Evolutionary conservation across 2,888 invertebrate species (phyloP).

Genomic region (Toxonevra muliebris): DNA sequence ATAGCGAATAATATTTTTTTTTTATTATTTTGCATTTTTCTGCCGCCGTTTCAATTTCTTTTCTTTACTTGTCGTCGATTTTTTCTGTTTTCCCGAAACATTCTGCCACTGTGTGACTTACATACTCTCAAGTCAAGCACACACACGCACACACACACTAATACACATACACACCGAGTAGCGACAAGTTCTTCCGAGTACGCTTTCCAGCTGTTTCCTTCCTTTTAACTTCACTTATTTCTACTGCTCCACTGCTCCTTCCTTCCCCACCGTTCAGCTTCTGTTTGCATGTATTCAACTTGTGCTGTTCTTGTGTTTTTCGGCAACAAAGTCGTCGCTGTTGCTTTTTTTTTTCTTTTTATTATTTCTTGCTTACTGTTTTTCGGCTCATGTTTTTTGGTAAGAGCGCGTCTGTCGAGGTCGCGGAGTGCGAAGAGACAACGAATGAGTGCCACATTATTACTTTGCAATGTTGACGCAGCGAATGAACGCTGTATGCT

Average conservation of each 20-base stretch:
- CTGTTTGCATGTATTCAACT: too few relatives aligned
- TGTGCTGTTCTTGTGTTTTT: not conserved
- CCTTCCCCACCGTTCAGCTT: not conserved
- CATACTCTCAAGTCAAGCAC: not conserved
- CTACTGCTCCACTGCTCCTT: not conserved
- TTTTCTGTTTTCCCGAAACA: constrained; percentile 1
- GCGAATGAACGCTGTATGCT: not conserved
- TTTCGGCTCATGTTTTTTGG: not conserved
- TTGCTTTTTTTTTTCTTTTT: not conserved
- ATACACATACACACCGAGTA: not conserved
- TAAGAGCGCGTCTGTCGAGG: not conserved
- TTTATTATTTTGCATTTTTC: constrained; percentile 24
- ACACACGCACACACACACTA: not conserved
- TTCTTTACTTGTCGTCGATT: constrained; percentile 14
- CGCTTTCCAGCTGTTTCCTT: constrained; percentile 24
- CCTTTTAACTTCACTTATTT: not conserved
- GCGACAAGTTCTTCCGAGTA: constrained; percentile 22
- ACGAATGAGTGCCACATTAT: not conserved
- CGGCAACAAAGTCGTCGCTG: too few relatives aligned
- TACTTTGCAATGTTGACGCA: constrained; percentile 1
- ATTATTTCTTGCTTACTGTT: not conserved
- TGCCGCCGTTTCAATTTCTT: constrained; percentile 18
- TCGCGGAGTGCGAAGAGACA: not conserved
- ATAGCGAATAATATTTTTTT: not conserved
- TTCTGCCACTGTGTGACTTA: not conserved